Evolutionary conservation across 1,140 invertebrate genomes (phyloP).

Genomic region (Conus betulinus): DNA sequence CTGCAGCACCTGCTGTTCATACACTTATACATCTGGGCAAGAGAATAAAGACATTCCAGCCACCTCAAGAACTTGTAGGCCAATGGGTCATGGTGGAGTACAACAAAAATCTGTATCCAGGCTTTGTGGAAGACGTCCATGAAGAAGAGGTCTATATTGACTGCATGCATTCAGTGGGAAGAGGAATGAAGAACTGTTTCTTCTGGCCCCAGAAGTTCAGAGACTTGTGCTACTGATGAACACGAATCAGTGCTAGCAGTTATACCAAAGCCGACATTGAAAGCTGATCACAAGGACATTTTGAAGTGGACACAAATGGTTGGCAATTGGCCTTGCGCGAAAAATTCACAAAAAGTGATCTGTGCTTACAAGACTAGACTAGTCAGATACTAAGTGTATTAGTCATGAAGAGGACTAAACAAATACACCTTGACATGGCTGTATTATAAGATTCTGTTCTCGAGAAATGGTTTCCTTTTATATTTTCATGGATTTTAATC

Average conservation of each 20-base stretch:
- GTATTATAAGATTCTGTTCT: not conserved
- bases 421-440: not conserved
- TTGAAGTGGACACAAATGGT: not conserved
- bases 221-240: conserved; percentile 40
- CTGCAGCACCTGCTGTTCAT: not conserved
- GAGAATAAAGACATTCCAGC: conserved; percentile 10
- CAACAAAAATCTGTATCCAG: conserved; percentile 37
- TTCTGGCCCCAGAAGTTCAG: conserved; percentile 33
- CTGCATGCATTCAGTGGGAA: conserved; percentile 39
- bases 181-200: conserved; percentile 31
- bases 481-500: too few species aligned
- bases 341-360: too few species aligned
- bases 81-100: conserved; percentile 31
- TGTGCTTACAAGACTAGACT: too few species aligned
- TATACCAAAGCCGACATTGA: conserved; percentile 38
- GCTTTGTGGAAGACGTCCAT: conserved; percentile 30
- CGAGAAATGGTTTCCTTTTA: too few species aligned
- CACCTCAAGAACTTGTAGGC: not conserved
- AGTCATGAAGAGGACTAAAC: too few species aligned
- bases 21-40: not conserved
- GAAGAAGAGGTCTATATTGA: conserved; percentile 32
- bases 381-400: too few species aligned
- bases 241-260: conserved; percentile 36
- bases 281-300: not conserved
- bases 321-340: too few species aligned